These are phyloP conservation scores for Xenus cinereus DNA, from an alignment of 2,113 vertebrate genomes.

Conservation along the genomic window DNA sequence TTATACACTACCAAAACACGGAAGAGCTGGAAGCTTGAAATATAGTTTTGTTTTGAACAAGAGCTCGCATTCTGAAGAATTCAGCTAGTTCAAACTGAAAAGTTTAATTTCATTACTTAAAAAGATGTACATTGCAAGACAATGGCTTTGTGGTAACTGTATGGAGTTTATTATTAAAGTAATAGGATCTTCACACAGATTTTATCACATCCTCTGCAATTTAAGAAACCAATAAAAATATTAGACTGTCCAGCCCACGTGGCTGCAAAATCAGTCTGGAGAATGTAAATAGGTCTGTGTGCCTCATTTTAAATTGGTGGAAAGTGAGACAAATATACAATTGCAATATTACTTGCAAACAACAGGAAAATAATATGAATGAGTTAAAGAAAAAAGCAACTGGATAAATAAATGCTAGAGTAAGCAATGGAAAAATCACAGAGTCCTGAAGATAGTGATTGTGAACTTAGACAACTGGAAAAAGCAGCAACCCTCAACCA, in stretches of 20 bases:
- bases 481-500: background rate
- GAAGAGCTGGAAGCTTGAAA: background rate
- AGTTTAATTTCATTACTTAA: background rate
- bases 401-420: background rate
- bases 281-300: background rate
- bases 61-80: background rate
- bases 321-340: background rate
- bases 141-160: background rate
- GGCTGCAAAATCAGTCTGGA: background rate
- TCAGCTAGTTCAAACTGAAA: background rate
- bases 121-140: background rate
- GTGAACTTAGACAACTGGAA: background rate
- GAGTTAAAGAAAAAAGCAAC: background rate
- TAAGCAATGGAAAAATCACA: background rate
- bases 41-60: background rate
- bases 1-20: background rate
- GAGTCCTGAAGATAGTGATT: background rate
- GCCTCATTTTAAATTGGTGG: background rate
- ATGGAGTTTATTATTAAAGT: background rate
- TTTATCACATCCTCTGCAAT: background rate
- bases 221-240: background rate
- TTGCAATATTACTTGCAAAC: background rate
- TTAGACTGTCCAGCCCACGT: background rate
- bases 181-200: background rate
- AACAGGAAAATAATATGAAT: background rate